Base-by-base conservation (phyloP, 2,797 vertebrate genomes). In the Sus cebifrons region DNA sequence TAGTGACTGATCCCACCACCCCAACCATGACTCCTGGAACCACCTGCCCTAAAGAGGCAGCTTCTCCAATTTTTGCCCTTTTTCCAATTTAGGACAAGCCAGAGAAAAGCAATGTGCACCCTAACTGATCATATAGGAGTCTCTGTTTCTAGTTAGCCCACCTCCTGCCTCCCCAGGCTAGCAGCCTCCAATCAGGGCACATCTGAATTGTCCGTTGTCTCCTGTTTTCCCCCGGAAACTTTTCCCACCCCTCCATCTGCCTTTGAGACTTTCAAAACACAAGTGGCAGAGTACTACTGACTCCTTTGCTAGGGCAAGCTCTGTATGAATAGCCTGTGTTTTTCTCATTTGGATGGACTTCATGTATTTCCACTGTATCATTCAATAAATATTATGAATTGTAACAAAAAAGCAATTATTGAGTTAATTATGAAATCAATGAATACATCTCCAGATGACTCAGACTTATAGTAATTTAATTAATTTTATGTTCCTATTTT, bases 111-210 rank as follows among this genome's bases (percentile, higher is more conserved):
- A 56, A 17, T 15, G 12, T 14, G 21, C 6, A 18, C 6, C 18
- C 20, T n/a, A 25, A 12, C n/a, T 18, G 67, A 2, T 13, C 64
- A 36, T 6, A 29, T 1, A 17, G 52, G 32, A 15, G 25, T 54
- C 52, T 52, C 29, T 3, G 8, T 54, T 78, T 52, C 32, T 11
- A 3, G 10, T 17, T 23, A 14, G 13, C 7, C 21, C 27, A 2
- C 6, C 12, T 4, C 6, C 11, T 1, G 0, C 5, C 5, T 25
- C 44, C 1, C 1, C 1, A 14, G 11, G 14, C 4, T 10, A 1
- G 0, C 11, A 5, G 44, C 54, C 10, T 74, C n/a, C 5, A 21
- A 0, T 12, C 14, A 5, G n/a, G 9, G 5, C 1, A 0, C 4
- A 7, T 9, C 13, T 1, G 1, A 36, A 3, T 2, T n/a, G 3